Percentiles rank a stretch among this genome's conserved stretches.
phyloP scores from a whole-genome alignment of 1,140 invertebrate species.

The Aphelenchoides fujianensis region DNA sequence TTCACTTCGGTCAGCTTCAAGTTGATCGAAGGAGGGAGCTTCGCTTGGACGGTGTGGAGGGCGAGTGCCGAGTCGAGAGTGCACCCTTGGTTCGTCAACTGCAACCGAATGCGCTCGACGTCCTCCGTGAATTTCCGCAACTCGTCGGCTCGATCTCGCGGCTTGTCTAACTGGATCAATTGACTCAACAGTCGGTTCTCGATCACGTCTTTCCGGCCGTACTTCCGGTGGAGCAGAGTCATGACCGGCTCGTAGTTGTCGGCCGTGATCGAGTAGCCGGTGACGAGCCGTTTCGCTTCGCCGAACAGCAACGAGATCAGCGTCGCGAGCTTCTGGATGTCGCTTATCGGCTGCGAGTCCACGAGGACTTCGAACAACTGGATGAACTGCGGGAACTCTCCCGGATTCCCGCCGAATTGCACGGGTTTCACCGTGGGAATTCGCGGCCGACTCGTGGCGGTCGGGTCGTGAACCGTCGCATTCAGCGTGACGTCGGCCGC shows the following conservation, averaged over 20 bases:
- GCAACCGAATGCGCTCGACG: neutral
- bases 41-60: neutral
- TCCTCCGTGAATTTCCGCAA: neutral
- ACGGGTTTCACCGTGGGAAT: neutral
- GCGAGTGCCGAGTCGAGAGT: neutral
- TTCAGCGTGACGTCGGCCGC: too few relatives aligned
- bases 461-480: too few relatives aligned
- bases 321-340: neutral
- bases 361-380: slow-evolving; percentile 26
- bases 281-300: neutral
- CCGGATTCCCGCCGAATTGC: slow-evolving; percentile 25
- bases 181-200: neutral
- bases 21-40: too few relatives aligned
- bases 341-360: neutral
- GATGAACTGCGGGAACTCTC: slow-evolving; percentile 54
- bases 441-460: too few relatives aligned
- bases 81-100: neutral
- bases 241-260: neutral
- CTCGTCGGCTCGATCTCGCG: neutral
- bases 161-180: neutral
- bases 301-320: neutral
- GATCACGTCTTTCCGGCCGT: neutral
- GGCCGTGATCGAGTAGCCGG: neutral
- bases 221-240: neutral
- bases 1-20: neutral